Percentiles rank a stretch among this genome's conserved stretches.
phyloP scores from a whole-genome alignment of 2,888 invertebrate species.

The Campopleginae sp. region DNA sequence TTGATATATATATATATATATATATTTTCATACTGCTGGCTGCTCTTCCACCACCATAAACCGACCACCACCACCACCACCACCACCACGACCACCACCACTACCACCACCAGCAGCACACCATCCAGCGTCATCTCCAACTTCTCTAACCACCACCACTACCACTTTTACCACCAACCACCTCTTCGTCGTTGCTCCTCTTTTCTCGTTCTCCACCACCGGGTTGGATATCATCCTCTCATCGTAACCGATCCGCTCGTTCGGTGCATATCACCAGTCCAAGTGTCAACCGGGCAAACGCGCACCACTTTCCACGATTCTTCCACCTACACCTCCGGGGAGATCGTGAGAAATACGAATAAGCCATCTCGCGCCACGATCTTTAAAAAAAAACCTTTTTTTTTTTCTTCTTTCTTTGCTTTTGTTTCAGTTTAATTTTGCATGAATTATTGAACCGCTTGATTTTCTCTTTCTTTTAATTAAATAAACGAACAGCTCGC shows the following conservation, averaged over 20 bases:
- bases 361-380: not conserved
- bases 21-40: constrained; percentile 25
- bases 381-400: not conserved
- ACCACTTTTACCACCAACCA: constrained; percentile 33
- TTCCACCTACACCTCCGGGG: constrained; percentile 43
- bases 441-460: not conserved
- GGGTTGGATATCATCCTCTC: constrained; percentile 34
- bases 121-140: constrained; percentile 47
- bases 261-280: constrained; percentile 51
- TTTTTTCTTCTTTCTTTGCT: not conserved
- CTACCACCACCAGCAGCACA: constrained; percentile 34
- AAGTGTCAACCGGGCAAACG: constrained; percentile 52
- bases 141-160: constrained; percentile 26
- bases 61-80: constrained; percentile 40
- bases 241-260: constrained; percentile 53
- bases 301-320: constrained; percentile 38
- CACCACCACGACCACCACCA: constrained; percentile 8
- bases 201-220: constrained; percentile 53
- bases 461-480: not conserved
- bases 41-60: constrained; percentile 50
- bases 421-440: not conserved
- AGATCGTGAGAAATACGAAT: constrained; percentile 29
- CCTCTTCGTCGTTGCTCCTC: constrained; percentile 37
- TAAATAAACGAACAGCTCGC: not conserved
- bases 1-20: not conserved